Evolutionary conservation across 2,113 vertebrate species (phyloP).

Genomic region (Falcunculus frontatus): DNA sequence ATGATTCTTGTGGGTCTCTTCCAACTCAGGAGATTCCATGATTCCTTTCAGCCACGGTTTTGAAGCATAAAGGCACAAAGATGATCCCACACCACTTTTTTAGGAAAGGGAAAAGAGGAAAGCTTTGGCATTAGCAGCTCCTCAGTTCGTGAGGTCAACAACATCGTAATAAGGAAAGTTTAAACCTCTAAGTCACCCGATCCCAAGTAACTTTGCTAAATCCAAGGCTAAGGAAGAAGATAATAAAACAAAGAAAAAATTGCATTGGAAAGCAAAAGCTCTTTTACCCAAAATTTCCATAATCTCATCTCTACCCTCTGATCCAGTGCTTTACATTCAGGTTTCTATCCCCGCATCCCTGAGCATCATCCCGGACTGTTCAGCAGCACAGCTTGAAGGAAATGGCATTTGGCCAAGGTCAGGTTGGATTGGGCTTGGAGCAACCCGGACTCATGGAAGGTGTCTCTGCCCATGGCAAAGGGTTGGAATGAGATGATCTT

Average conservation of each 20-base stretch:
- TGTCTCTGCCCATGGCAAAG: not conserved
- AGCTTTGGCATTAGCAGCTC: not conserved
- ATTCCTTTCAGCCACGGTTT: not conserved
- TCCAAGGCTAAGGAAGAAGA: not conserved
- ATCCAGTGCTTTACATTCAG: not conserved
- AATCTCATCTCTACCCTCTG: not conserved
- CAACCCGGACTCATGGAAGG: not conserved
- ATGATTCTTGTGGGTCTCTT: not conserved
- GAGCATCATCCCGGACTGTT: not conserved
- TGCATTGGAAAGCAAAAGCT: not conserved
- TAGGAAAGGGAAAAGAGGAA: not conserved
- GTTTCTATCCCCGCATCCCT: not conserved
- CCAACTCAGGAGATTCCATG: not conserved
- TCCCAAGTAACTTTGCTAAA: not conserved
- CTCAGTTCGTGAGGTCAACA: not conserved
- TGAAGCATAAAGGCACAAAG: not conserved
- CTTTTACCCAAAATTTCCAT: not conserved
- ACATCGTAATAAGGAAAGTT: not conserved
- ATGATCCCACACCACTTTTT: accelerated
- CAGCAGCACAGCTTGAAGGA: not conserved
- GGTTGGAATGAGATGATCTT: not conserved
- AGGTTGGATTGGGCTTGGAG: not conserved
- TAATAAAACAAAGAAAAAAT: not conserved
- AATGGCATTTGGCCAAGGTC: not conserved
- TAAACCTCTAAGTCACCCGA: not conserved